phyloP scores from a whole-genome alignment of 2,888 invertebrate species.

The Cyclophora albipunctata region DNA sequence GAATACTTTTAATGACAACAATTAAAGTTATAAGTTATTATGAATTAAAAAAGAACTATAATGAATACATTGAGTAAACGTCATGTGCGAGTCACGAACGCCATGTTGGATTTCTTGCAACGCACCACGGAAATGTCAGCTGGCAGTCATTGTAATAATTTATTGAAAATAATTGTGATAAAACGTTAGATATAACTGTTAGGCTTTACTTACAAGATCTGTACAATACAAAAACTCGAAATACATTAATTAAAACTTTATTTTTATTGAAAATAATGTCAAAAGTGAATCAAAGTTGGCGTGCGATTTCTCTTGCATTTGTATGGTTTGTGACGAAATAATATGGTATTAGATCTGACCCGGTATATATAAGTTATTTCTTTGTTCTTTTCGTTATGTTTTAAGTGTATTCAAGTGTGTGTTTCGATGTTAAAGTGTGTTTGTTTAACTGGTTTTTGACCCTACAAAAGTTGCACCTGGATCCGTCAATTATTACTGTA shows the following conservation, averaged over 20 bases:
- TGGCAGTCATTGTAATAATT: constrained; percentile 62
- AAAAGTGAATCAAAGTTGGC: constrained; percentile 61
- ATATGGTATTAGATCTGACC: constrained; percentile 52
- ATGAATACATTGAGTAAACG: constrained; percentile 46
- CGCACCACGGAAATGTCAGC: constrained; percentile 75
- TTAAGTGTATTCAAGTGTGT: constrained; percentile 53
- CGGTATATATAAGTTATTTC: constrained; percentile 47
- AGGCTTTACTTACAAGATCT: constrained; percentile 19
- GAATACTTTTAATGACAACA: too few species aligned
- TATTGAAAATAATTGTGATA: constrained; percentile 53
- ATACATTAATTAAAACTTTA: constrained; percentile 31
- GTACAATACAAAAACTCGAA: constrained; percentile 19
- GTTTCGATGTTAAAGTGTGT: constrained; percentile 38
- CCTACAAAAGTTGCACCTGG: constrained; percentile 44
- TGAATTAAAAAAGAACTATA: constrained; percentile 21
- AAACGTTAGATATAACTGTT: constrained; percentile 32
- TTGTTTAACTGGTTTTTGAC: constrained; percentile 38
- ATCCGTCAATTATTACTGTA: constrained; percentile 29
- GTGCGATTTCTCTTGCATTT: constrained; percentile 71
- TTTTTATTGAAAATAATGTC: constrained; percentile 59
- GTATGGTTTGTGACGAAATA: constrained; percentile 68
- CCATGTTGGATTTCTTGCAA: constrained; percentile 75
- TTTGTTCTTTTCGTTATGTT: constrained; percentile 53
- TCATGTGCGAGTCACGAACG: constrained; percentile 65
- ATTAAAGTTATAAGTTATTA: not conserved